Evolutionary conservation across 2,113 vertebrate genomes (phyloP).

Genomic region (Tapirus terrestris): DNA sequence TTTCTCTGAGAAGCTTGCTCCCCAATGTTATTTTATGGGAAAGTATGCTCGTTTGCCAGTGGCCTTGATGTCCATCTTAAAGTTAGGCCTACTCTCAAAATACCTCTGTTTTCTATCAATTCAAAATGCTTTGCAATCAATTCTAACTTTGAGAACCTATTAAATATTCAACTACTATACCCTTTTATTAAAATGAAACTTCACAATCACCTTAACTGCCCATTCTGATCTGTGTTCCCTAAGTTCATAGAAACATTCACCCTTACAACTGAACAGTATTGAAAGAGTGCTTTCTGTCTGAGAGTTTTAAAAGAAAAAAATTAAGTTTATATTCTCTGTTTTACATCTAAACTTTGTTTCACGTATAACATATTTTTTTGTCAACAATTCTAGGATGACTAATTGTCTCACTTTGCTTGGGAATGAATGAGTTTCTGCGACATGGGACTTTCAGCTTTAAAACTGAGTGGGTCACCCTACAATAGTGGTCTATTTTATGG

Average conservation of each 20-base stretch:
- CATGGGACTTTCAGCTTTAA: neutral
- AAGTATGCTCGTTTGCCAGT: neutral
- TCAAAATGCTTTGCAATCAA: neutral
- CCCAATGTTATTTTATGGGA: neutral
- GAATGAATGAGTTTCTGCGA: neutral
- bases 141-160: neutral
- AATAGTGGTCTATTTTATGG: neutral
- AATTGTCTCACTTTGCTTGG: neutral
- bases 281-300: neutral
- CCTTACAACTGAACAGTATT: neutral
- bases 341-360: neutral
- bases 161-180: neutral
- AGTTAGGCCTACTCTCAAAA: neutral
- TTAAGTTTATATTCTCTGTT: neutral
- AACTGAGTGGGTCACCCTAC: neutral
- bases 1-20: conserved; percentile 2
- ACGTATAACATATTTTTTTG: neutral
- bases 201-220: neutral
- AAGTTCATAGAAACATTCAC: neutral
- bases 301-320: neutral
- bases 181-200: neutral
- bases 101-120: neutral
- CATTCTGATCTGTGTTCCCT: neutral
- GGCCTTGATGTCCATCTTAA: neutral
- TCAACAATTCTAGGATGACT: neutral